Percentiles rank a stretch among this genome's conserved stretches.
These are phyloP conservation scores for Hyalella azteca DNA, from an alignment of 2,888 invertebrate species.

Conservation along the genomic window DNA sequence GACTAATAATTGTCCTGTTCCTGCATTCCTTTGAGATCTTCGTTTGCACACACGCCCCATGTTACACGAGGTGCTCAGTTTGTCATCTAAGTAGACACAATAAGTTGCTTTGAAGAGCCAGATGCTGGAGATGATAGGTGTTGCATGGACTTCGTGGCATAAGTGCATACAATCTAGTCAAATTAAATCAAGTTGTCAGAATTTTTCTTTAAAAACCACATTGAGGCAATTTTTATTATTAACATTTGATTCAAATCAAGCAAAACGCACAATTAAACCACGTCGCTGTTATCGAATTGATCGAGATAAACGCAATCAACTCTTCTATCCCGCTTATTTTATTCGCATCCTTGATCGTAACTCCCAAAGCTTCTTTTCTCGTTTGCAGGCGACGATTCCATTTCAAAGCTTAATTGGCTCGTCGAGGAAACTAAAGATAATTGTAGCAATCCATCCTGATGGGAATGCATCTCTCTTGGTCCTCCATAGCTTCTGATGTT, in stretches of 20 bases:
- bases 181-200: neutral
- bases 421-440: neutral
- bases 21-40: too few species aligned
- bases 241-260: neutral
- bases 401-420: neutral
- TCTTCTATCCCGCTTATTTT: neutral
- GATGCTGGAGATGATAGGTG: too few species aligned
- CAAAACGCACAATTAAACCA: neutral
- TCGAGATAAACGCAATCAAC: neutral
- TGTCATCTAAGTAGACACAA: too few species aligned
- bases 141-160: too few species aligned
- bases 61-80: neutral
- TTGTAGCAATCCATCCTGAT: neutral
- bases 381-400: slow-evolving; percentile 8
- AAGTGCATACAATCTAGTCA: too few species aligned
- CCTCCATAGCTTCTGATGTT: neutral
- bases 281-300: neutral
- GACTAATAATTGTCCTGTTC: too few species aligned
- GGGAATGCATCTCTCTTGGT: neutral
- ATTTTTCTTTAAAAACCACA: neutral
- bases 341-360: neutral
- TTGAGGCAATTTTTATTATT: neutral
- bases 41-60: neutral
- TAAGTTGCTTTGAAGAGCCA: too few species aligned
- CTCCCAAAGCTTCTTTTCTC: slow-evolving; percentile 9